A percentile compares a stretch with the other conserved stretches of the same genome.
Conservation (phyloP, 2,113 vertebrate genomes). For the Furnarius figulus region DNA sequence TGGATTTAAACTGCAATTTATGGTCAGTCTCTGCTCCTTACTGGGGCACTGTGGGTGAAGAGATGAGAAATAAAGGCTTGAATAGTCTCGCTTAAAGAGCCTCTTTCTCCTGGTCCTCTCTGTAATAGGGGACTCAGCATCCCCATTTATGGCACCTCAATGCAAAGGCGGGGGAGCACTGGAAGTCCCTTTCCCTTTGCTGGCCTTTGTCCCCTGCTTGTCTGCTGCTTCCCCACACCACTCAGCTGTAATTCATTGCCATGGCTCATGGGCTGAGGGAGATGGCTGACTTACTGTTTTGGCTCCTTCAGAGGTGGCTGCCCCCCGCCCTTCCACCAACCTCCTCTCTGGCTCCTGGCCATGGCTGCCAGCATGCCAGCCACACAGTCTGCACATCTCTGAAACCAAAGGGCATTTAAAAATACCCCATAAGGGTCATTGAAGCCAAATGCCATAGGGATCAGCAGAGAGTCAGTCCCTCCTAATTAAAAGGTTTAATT, state of each 20-base stretch:
- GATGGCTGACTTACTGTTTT: not conserved
- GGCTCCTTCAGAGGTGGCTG: not conserved
- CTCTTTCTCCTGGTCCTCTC: not conserved
- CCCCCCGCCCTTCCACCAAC: rapidly evolving
- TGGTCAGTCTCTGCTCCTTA: constrained; percentile 5
- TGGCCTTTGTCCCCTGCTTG: not conserved
- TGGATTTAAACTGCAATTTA: constrained; percentile 50
- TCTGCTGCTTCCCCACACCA: not conserved
- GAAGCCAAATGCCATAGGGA: not conserved
- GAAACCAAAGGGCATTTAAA: not conserved
- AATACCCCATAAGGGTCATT: not conserved
- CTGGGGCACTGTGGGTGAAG: constrained; percentile 24
- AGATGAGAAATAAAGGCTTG: constrained; percentile 21
- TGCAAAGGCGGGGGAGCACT: not conserved
- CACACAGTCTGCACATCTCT: rapidly evolving
- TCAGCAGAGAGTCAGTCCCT: not conserved
- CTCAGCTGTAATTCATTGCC: not conserved
- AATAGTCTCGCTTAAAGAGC: constrained; percentile 14
- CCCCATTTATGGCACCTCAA: not conserved
- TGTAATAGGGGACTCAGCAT: not conserved
- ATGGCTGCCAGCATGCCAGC: rapidly evolving
- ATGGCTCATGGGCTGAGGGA: not conserved
- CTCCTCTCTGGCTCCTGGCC: not conserved
- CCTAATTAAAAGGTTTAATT: not conserved
- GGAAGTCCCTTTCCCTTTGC: not conserved